A percentile compares a stretch with the other conserved stretches of the same genome.
These are phyloP conservation scores for Campodea augens DNA, from an alignment of 1,140 invertebrate genomes.

Conservation along the genomic window DNA sequence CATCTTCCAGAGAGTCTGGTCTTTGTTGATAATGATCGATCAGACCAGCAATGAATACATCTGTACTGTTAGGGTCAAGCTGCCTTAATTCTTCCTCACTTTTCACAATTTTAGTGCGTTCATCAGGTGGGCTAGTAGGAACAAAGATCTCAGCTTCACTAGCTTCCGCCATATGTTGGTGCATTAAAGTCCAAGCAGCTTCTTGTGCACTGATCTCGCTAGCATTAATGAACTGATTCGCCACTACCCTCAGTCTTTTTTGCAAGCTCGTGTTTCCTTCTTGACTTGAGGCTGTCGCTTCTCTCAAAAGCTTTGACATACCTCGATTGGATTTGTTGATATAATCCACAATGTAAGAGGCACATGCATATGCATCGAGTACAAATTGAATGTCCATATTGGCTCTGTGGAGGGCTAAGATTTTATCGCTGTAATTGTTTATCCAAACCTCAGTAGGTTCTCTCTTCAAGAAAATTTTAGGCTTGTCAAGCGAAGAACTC, in stretches of 20 bases:
- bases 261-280: slow-evolving; percentile 9
- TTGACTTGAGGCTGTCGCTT: slow-evolving; percentile 11
- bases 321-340: slow-evolving; percentile 15
- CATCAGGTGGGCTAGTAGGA: slow-evolving; percentile 6
- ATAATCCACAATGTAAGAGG: slow-evolving; percentile 17
- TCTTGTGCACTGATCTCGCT: slow-evolving; percentile 19
- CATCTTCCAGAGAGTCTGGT: too few species aligned
- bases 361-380: slow-evolving; percentile 14
- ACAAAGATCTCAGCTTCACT: slow-evolving; percentile 11
- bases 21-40: slow-evolving; percentile 5
- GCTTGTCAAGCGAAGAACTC: too few species aligned
- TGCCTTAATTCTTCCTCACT: slow-evolving; percentile 7
- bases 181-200: slow-evolving; percentile 16
- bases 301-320: slow-evolving; percentile 14
- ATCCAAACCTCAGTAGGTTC: slow-evolving; percentile 14
- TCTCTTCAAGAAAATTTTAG: too few species aligned
- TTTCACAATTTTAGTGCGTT: slow-evolving; percentile 8
- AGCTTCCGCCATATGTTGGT: slow-evolving; percentile 12
- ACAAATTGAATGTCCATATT: slow-evolving; percentile 19
- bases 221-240: slow-evolving; percentile 17
- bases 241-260: slow-evolving; percentile 15
- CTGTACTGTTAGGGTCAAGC: slow-evolving; percentile 1
- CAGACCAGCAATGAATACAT: not conserved
- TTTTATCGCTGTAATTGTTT: slow-evolving; percentile 16
- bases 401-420: slow-evolving; percentile 12